Base-by-base conservation (phyloP, 2,113 vertebrate genomes). In the Elgaria multicarinata region DNA sequence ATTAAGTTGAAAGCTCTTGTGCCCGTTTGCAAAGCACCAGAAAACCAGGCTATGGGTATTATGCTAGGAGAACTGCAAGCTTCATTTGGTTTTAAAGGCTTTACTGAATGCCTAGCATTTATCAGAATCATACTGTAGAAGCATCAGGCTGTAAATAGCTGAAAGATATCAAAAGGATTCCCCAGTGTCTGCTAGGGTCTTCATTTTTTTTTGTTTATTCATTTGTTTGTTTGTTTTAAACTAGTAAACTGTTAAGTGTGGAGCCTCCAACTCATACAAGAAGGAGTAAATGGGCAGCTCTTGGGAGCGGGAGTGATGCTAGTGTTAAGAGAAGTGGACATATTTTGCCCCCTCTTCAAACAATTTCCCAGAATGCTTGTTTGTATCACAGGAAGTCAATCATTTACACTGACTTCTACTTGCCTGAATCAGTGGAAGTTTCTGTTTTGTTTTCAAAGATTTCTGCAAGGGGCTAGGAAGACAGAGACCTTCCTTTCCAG, bases 21-120 rank as follows among this genome's bases (percentile, higher is more conserved):
- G 85, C 9, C 44, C n/a, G 39, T 31, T 87, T 87, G 31, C 9
- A 13, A 69, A 67, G 42, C 18, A 84, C 14, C 39, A 77, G 20
- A 55, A 62, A 62, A 58, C 28, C 22, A 42, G 79, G 4, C 22
- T 82, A 8, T 55, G 36, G 6, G 77, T 89, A 91, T 55, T 16
- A 87, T 50, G 90, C 72, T 77, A 89, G 62, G 91, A 88, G 77
- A 66, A 67, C 4, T 50, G 6, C 46, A 80, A 69, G 14, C 71
- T 16, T 58, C 10, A 31, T 58, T 71, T 78, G 24, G 55, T 87
- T 80, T 55, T 86, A 71, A 55, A 71, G 36, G n/a, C 62, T 85
- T n/a, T 33, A 2, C 28, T 67, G 81, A 71, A 72, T 36, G 18
- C 12, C 31, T 33, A 72, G 33, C 67, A 72, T 50, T 72, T 85